Base-by-base conservation (phyloP, 2,113 vertebrate genomes). In the Himantopus leucocephalus region DNA sequence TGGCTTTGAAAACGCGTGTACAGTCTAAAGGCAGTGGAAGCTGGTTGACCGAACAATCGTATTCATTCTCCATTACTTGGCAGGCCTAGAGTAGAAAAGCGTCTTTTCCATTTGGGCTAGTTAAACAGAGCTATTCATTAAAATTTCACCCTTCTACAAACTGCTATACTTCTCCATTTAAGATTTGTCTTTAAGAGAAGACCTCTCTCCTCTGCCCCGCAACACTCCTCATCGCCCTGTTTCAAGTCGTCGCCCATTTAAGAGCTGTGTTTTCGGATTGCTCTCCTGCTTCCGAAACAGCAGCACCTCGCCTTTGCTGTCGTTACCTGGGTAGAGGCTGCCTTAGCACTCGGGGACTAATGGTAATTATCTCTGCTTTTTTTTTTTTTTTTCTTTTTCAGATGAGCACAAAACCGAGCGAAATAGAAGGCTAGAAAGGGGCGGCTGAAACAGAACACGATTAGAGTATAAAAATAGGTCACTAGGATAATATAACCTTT, bases 401-500 rank as follows among this genome's bases (percentile, higher is more conserved):
- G 55, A 85, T 17, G 74, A 85, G 56, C 71, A 84, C 63, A 94
- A 91, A 96, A 82, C 26, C 4, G 11, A 76, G 84, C 8, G 21
- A 85, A 89, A 92, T 27, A 60, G 94, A 87, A 94, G 88, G 94
- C 80, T 94, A 66, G 84, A 94, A 94, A 93, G 85, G 80, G 85
- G 71, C 0, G 5, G 79, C 63, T 96, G 94, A 96, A 93, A 95
- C 71, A 74, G 84, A 96, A 92, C 18, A 3, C 18, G 56, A 96
- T 92, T 87, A 88, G 47, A 94, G 92, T 94, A 95, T 95, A 96
- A 97, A 96, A 97, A 96, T 97, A 97, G 96, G 95, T 97, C 96
- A 97, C 91, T 96, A 79, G 96, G 94, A 96, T 94, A 97, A 97
- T 92, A 96, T 96, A 97, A 97, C 97, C 95, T 97, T 97, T 97